A percentile compares a stretch with the other conserved stretches of the same genome.
These are phyloP conservation scores for Lates japonicus DNA, from an alignment of 2,797 vertebrate genomes.

Conservation along the genomic window DNA sequence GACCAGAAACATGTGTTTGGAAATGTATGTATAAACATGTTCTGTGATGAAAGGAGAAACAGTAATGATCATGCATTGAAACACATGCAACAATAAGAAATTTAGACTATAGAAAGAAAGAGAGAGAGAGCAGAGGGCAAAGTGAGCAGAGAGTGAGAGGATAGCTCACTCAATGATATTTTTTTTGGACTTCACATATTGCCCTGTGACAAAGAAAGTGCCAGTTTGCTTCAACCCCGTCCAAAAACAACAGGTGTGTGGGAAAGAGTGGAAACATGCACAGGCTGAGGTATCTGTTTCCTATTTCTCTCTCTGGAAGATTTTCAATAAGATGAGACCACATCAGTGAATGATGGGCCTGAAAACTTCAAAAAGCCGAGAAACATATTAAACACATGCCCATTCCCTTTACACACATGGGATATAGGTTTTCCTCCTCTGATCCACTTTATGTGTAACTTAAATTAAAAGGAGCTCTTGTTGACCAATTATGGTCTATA, in stretches of 20 bases:
- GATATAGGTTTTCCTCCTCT: conserved; percentile 18
- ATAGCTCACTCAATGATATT: conserved; percentile 29
- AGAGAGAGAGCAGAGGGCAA: neutral
- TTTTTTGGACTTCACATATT: conserved; percentile 41
- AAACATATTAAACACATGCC: conserved; percentile 21
- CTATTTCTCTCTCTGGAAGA: conserved; percentile 49
- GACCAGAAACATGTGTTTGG: conserved; percentile 71
- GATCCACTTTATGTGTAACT: conserved; percentile 29
- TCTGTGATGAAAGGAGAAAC: conserved; percentile 20
- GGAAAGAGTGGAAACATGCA: conserved; percentile 32
- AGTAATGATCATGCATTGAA: neutral
- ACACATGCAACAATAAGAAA: conserved; percentile 14
- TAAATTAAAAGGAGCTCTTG: conserved; percentile 62
- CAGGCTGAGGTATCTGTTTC: conserved; percentile 52
- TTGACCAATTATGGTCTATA: conserved; percentile 37
- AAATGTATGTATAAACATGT: conserved; percentile 51
- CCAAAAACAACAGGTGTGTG: conserved; percentile 76
- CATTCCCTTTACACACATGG: conserved; percentile 9
- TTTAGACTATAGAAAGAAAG: neutral
- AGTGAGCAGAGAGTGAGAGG: neutral
- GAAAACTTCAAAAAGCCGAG: conserved; percentile 49
- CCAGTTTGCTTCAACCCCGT: conserved; percentile 34
- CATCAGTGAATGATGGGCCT: conserved; percentile 47
- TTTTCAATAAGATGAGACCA: conserved; percentile 66
- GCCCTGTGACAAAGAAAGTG: conserved; percentile 50